phyloP scores from a whole-genome alignment of 1,140 invertebrate species.

The Caenorhabditis inopinata region DNA sequence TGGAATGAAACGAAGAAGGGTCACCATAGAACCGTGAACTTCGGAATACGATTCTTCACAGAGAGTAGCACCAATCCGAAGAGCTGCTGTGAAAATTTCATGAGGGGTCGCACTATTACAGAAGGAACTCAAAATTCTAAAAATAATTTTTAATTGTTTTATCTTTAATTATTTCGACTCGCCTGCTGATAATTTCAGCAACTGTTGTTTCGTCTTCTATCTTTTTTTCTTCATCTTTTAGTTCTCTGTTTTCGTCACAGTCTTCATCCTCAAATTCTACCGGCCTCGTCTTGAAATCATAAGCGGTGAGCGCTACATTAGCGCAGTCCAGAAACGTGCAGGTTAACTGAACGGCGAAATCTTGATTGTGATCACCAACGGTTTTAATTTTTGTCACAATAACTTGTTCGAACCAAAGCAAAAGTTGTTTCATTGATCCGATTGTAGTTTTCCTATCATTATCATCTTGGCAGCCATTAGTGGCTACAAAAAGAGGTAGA shows the following conservation, averaged over 20 bases:
- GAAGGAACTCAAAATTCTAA: background rate
- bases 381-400: background rate
- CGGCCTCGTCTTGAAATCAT: conserved; percentile 2
- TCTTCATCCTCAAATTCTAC: background rate
- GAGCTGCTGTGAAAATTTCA: background rate
- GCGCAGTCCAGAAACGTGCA: background rate
- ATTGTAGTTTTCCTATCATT: background rate
- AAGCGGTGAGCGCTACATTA: background rate
- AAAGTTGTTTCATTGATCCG: background rate
- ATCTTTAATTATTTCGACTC: no score
- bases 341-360: background rate
- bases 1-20: background rate
- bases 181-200: background rate
- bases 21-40: background rate
- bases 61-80: background rate
- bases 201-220: background rate
- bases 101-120: background rate
- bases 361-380: background rate
- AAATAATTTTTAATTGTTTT: background rate
- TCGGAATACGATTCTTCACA: background rate
- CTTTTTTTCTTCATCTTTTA: background rate
- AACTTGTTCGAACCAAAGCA: background rate
- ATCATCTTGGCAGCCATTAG: background rate
- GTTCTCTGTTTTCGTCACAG: background rate
- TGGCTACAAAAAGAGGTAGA: background rate